Base-by-base conservation (phyloP, 2,797 vertebrate species). In the Pangasius krempfi region DNA sequence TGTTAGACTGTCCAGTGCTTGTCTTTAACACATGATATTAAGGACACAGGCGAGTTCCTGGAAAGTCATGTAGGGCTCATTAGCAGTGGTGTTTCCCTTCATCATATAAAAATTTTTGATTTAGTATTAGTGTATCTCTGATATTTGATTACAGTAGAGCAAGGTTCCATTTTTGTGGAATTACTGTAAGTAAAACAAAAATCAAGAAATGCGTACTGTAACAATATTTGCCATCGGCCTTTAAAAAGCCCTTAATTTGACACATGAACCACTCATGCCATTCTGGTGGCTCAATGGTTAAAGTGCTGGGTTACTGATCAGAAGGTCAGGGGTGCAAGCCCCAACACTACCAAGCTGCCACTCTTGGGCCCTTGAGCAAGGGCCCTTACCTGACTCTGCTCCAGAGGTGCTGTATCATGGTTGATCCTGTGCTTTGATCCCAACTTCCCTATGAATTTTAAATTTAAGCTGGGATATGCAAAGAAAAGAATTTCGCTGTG, bases 1-100 rank as follows among this genome's bases (percentile, higher is more conserved):
- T 91, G 92, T 94, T 90, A 68, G 22, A 56, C 89, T 90, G 44
- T 73, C 37, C 68, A n/a, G 25, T 50, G 27, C 40, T 83, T 62
- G 80, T 82, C 58, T 44, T 83, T 47, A 58, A 37, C n/a, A 58
- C n/a, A 56, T 79, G 50, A 58, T 20, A 80, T 58, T 58, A 47
- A n/a, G 37, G 5, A 64, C 37, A 62, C 25, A 64, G 6, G 14
- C 40, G 64, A 64, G 58, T 47, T 82, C 12, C 58, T 62, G 52
- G 78, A 56, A 60, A 62, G 58, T 62, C 80, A n/a, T 47, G 40
- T 82, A 37, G 56, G 58, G 12, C 20, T 37, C 5, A 5, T 13
- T 58, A 80, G 50, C n/a, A 33, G 75, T 54, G 52, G 47, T 27
- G 64, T 64, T 62, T n/a, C 1, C 22, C 25, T 58, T 25, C n/a